Percentiles rank a stretch among this genome's conserved stretches.
These are phyloP conservation scores for Aquatica leii DNA, from an alignment of 2,888 invertebrate species.

Conservation along the genomic window DNA sequence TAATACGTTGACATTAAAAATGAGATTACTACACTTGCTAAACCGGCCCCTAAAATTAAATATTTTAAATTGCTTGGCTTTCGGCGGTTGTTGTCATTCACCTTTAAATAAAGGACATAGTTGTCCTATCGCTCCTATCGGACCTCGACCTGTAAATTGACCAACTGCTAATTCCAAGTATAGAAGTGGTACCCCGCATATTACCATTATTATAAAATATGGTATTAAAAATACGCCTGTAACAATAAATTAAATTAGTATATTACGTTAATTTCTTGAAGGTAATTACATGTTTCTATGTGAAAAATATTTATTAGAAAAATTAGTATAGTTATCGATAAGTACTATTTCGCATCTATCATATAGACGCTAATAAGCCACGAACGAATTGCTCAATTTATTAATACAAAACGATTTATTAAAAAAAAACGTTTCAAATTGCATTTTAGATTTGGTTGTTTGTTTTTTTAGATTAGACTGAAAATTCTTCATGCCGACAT, in stretches of 20 bases:
- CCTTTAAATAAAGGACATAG: conserved; percentile 94
- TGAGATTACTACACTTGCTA: conserved; percentile 93
- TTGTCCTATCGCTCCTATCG: conserved; percentile 90
- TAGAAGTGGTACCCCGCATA: conserved; percentile 91
- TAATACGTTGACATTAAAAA: conserved; percentile 96
- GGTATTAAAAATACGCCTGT: conserved; percentile 94
- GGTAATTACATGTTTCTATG: too few relatives aligned
- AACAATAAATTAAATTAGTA: conserved; percentile 47
- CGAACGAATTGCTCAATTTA: too few relatives aligned
- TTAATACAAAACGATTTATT: too few relatives aligned
- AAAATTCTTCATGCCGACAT: too few relatives aligned
- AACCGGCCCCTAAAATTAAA: conserved; percentile 80
- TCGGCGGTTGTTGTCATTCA: conserved; percentile 51
- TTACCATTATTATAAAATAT: conserved; percentile 88
- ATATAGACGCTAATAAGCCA: too few relatives aligned
- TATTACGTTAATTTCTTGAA: too few relatives aligned
- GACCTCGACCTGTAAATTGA: conserved; percentile 91
- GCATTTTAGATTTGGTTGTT: too few relatives aligned
- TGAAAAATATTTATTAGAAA: too few relatives aligned
- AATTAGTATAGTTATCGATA: too few relatives aligned
- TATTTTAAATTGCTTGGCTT: background rate
- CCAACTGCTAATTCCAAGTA: conserved; percentile 95
- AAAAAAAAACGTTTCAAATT: too few relatives aligned
- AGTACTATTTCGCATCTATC: too few relatives aligned
- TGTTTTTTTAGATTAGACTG: too few relatives aligned